Percentiles rank a stretch among this genome's conserved stretches.
Conservation (phyloP, 2,113 vertebrate species). For the Halcyon senegalensis region DNA sequence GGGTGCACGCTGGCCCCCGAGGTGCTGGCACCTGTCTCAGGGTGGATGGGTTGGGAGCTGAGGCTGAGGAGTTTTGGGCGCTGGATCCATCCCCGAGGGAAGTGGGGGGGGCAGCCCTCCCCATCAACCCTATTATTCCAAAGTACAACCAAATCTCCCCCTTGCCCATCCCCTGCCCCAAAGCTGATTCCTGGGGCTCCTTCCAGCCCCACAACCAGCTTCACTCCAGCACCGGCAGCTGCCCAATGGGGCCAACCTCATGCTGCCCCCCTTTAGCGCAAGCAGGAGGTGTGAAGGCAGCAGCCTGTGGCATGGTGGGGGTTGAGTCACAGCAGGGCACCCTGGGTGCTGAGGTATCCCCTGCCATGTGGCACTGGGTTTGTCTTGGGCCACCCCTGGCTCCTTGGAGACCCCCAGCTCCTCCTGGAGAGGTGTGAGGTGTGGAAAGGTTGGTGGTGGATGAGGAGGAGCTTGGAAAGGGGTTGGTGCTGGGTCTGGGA, state of each 20-base stretch:
- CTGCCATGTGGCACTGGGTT: rapidly evolving
- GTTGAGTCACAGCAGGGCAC: rapidly evolving
- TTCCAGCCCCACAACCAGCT: not conserved
- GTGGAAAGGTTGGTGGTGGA: no score
- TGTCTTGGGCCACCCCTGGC: not conserved
- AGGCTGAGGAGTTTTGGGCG: not conserved
- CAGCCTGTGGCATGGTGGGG: rapidly evolving
- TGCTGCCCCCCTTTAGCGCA: rapidly evolving
- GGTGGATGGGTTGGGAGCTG: rapidly evolving
- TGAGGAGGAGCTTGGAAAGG: rapidly evolving
- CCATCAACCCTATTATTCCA: not conserved
- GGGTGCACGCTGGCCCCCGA: rapidly evolving
- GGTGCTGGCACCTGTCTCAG: not conserved
- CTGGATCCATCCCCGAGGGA: not conserved
- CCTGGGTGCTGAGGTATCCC: rapidly evolving
- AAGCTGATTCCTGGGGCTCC: no score
- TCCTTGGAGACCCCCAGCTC: not conserved
- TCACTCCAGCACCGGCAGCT: not conserved
- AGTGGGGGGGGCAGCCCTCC: rapidly evolving
- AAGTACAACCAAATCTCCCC: not conserved
- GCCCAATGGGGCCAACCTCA: not conserved
- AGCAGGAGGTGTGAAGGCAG: not conserved
- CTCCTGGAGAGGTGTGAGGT: not conserved
- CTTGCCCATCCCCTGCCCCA: rapidly evolving
- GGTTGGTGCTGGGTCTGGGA: no score